Percentiles rank a stretch among this genome's conserved stretches.
Conservation (phyloP, 2,113 vertebrate genomes). For the Loxodonta africana region DNA sequence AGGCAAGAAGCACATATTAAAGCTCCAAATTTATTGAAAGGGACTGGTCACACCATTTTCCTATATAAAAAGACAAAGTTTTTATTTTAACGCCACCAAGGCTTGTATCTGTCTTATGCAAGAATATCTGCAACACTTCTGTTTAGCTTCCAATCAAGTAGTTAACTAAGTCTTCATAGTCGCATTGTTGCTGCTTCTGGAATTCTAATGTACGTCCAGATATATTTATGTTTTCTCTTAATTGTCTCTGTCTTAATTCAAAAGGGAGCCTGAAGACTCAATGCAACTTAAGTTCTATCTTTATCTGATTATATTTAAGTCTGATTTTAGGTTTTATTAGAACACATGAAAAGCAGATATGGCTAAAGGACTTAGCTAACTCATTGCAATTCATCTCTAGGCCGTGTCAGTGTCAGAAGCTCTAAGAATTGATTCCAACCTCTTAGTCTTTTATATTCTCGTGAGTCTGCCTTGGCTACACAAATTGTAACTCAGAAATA, state of each 20-base stretch:
- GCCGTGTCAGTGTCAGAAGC: constrained; percentile 25
- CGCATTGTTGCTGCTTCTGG: background rate
- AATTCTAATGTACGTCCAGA: constrained; percentile 38
- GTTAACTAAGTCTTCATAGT: background rate
- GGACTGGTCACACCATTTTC: background rate
- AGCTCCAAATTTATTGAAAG: background rate
- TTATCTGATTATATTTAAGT: constrained; percentile 37
- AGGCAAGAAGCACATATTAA: background rate
- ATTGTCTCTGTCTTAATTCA: constrained; percentile 44
- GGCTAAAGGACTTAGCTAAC: background rate
- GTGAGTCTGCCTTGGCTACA: background rate
- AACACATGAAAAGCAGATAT: background rate
- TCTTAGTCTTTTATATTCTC: constrained; percentile 44
- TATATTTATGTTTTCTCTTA: constrained; percentile 46
- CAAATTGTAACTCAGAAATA: constrained; percentile 33
- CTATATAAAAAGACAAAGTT: background rate
- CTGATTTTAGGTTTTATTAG: constrained; percentile 45
- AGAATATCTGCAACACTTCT: constrained; percentile 19
- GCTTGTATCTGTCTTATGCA: background rate
- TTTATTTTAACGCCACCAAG: constrained; percentile 30
- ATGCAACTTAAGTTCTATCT: constrained; percentile 23
- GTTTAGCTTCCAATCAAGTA: constrained; percentile 22
- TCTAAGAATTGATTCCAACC: background rate
- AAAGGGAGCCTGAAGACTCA: constrained; percentile 43
- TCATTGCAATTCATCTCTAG: constrained; percentile 50